Evolutionary conservation across 2,797 vertebrate genomes (phyloP).

Genomic region (Hypotaenidia philippensis): DNA sequence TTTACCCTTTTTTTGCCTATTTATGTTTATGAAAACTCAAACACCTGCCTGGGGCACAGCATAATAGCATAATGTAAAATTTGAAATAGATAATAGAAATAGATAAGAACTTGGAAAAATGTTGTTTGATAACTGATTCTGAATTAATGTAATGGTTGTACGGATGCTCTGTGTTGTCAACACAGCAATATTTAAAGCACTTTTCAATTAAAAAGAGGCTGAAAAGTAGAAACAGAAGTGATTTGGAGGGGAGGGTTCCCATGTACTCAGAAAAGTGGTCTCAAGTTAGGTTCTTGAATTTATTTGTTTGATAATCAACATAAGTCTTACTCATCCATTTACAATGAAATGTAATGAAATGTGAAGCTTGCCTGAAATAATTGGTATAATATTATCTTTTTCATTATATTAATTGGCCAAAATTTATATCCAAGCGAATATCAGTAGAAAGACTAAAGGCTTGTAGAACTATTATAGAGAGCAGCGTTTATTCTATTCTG

Average conservation of each 20-base stretch:
- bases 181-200: accelerated
- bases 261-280: neutral
- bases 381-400: neutral
- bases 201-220: neutral
- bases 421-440: neutral
- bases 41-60: neutral
- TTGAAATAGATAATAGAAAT: neutral
- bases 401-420: neutral
- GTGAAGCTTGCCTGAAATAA: neutral
- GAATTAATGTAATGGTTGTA: neutral
- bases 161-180: neutral
- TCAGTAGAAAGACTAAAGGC: neutral
- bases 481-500: neutral
- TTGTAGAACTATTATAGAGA: neutral
- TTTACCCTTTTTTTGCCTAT: neutral
- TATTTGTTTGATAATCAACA: neutral
- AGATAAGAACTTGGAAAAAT: neutral
- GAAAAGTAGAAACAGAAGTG: neutral
- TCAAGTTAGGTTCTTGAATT: neutral
- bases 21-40: neutral
- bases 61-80: neutral
- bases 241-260: accelerated
- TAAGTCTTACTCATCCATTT: neutral
- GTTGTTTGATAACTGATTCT: neutral
- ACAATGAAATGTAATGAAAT: neutral